phyloP scores from a whole-genome alignment of 2,888 invertebrate species.

The Epirrhoe tristata region DNA sequence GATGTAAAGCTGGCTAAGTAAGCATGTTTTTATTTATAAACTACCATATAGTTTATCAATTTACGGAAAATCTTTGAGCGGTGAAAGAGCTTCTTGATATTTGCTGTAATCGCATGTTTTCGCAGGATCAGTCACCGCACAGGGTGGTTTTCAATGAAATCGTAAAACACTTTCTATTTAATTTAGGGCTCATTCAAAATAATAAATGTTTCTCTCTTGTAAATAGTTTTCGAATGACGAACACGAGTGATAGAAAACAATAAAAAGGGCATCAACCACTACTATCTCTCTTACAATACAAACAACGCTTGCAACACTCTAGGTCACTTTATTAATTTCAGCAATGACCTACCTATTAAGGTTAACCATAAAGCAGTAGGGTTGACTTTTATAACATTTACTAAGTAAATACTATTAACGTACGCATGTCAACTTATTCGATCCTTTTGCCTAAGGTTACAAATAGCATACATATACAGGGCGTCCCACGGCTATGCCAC shows the following conservation, averaged over 20 bases:
- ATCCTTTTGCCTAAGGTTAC: neutral
- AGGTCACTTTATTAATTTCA: constrained; percentile 2
- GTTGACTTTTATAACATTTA: constrained; percentile 15
- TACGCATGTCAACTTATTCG: neutral
- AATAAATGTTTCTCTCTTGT: neutral
- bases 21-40: no score
- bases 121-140: constrained; percentile 44
- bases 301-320: neutral
- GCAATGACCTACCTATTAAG: neutral
- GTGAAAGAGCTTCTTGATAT: constrained; percentile 4
- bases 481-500: no score
- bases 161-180: constrained; percentile 52
- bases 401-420: neutral
- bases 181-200: constrained; percentile 39
- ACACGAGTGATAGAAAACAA: constrained; percentile 1
- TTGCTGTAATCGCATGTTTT: constrained; percentile 10
- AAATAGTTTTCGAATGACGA: constrained; percentile 21
- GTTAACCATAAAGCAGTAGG: constrained; percentile 17
- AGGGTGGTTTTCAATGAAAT: constrained; percentile 50
- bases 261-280: neutral
- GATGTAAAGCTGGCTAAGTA: no score
- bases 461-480: no score
- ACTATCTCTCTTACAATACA: neutral
- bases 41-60: no score
- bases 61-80: neutral